phyloP scores from a whole-genome alignment of 2,888 invertebrate species.

The Metacarcinus magister region DNA sequence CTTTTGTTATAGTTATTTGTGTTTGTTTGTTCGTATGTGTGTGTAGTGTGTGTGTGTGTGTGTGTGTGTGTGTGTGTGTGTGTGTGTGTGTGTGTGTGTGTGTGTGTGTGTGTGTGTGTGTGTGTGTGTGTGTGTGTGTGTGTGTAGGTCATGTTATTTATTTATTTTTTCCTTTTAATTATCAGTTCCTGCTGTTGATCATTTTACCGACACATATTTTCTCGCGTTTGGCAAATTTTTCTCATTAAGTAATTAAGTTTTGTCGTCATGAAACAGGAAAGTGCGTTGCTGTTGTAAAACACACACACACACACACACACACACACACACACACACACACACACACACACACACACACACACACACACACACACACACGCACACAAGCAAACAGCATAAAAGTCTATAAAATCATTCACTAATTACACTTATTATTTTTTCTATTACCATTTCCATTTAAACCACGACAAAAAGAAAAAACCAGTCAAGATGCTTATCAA shows the following conservation, averaged over 20 bases:
- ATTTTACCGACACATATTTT: neutral
- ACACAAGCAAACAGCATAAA: too few species aligned
- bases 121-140: constrained; percentile 54
- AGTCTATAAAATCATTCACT: too few species aligned
- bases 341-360: too few species aligned
- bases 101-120: constrained; percentile 51
- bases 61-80: constrained; percentile 45
- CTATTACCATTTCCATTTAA: too few species aligned
- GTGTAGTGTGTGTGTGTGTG: constrained; percentile 54
- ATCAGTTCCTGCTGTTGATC: neutral
- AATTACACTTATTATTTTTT: too few species aligned
- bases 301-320: neutral
- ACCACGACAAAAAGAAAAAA: too few species aligned
- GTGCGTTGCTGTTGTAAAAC: neutral
- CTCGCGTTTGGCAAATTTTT: neutral
- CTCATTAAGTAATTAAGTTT: neutral
- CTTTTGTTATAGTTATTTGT: neutral
- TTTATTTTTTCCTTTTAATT: neutral
- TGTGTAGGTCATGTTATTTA: neutral
- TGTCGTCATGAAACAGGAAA: neutral
- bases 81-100: constrained; percentile 59
- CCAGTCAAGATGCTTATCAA: too few species aligned
- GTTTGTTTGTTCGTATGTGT: constrained; percentile 50
- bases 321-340: too few species aligned
- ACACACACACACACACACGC: too few species aligned